Base-by-base conservation (phyloP, 2,888 invertebrate species). In the Ceramica pisi region DNA sequence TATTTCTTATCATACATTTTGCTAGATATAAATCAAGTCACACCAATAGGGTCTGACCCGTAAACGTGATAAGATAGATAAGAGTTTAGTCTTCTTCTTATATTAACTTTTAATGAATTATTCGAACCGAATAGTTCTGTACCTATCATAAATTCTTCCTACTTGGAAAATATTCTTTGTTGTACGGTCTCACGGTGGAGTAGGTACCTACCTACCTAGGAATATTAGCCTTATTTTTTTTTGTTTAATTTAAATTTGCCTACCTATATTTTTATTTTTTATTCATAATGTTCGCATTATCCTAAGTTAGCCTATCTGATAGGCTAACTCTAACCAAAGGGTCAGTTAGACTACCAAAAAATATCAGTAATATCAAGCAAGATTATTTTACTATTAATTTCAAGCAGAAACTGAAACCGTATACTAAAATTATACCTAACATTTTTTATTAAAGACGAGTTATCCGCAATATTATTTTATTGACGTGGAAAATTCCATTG, bases 301-400 rank as follows among this genome's bases (percentile, higher is more conserved):
- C 31, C 31, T 6, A 31, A 31, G 16, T 26, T 8, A 23, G 12
- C 21, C 14, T 50, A n/a, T 7, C 1, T 9, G 16, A 26, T n/a
- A n/a, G n/a, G n/a, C n/a, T n/a, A n/a, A n/a, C n/a, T n/a, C n/a
- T n/a, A n/a, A n/a, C 70, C 48, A 35, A 55, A 69, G 23, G 41
- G 10, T 50, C 55, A 10, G 12, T 21, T 4, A 1, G n/a, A n/a
- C 5, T 1, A 48, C 8, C 4, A 38, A 55, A 44, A 48, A 73
- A 74, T 63, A 63, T 60, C 55, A 68, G 50, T 55, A 67, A 75
- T 75, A 64, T 56, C 76, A 75, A 67, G 50, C 65, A 53, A 75
- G 44, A 16, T 12, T 57, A 51, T 62, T 26, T 48, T 23, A 23
- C 8, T 16, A 8, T 9, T 46, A 53, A 69, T 61, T 59, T 53